Percentiles rank a stretch among this genome's conserved stretches.
Conservation (phyloP, 2,888 invertebrate genomes). For the Troides helena region DNA sequence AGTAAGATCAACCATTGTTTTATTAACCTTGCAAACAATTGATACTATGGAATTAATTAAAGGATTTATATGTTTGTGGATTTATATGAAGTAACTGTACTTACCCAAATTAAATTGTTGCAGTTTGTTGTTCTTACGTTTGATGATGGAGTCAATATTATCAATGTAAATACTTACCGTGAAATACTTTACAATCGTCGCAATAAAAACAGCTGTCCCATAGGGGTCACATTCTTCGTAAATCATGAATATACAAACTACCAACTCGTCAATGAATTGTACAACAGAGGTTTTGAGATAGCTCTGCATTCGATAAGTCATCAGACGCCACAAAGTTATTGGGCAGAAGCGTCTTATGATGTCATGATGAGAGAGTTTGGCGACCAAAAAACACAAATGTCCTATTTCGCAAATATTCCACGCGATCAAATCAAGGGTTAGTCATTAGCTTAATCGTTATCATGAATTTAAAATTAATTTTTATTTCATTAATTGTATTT, state of each 20-base stretch:
- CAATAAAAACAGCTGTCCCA: constrained; percentile 83
- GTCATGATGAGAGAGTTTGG: constrained; percentile 78
- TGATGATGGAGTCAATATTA: constrained; percentile 81
- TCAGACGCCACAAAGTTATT: constrained; percentile 74
- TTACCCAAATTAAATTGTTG: neutral
- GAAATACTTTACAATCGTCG: constrained; percentile 66
- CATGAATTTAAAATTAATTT: neutral
- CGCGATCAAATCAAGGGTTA: constrained; percentile 55
- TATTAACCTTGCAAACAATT: neutral
- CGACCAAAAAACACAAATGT: constrained; percentile 76
- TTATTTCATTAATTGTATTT: neutral
- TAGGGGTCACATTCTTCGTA: constrained; percentile 84
- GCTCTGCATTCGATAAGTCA: constrained; percentile 85
- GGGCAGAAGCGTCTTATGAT: constrained; percentile 76
- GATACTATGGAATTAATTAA: neutral
- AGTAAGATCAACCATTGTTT: constrained; percentile 40
- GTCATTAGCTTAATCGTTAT: neutral
- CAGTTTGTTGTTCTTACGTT: constrained; percentile 84
- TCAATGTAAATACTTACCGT: constrained; percentile 78
- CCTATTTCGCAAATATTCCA: constrained; percentile 77
- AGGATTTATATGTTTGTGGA: too few relatives aligned
- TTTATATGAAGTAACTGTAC: neutral
- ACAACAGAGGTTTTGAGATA: constrained; percentile 81
- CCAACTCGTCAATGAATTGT: constrained; percentile 79
- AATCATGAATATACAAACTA: constrained; percentile 88